Evolutionary conservation across 2,888 invertebrate species (phyloP), one percentile per base, ranked within the genome.

Genomic region (Euzetes globulus): DNA sequence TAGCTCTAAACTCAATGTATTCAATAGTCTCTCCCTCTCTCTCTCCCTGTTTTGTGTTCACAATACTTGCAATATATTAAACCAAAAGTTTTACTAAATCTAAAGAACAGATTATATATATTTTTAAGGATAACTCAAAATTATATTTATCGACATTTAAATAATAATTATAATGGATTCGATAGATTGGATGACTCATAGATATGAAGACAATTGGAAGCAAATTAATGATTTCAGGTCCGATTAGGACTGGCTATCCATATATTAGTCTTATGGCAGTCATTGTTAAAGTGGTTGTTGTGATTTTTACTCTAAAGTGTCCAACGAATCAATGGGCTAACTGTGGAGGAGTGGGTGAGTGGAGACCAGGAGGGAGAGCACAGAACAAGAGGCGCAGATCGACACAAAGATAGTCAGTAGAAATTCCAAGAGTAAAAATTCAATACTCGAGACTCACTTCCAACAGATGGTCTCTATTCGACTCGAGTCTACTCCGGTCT

Each of bases 301-400:
- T 71, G 52, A 52, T 71, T 52, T 71, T 27, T 70, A n/a, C 33
- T 47, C n/a, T 33, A 37, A 65, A 70, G 71, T 70, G 71, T 27
- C 63, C 17, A 65, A 27, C 37, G 63, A 37, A 37, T 37, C 17
- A 65, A n/a, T 65, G 41, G 47, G 71, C 41, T 2, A n/a, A 25
- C 71, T 55, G 71, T 68, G 68, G 52, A 29, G 55, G 74, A 73
- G 74, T 65, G 70, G 47, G 70, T 33, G 71, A 71, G 70, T 27
- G 71, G 45, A 37, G 68, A 68, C 37, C 33, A 71, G 47, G 55
- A 52, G 73, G 33, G 73, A 19, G 68, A 50, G 41, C n/a, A 1
- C n/a, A 72, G 63, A 19, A 13, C 25, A 22, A 68, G 27, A 58
- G 72, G 71, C 11, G 13, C n/a, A 71, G 52, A 71, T 50, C 47